phyloP scores from a whole-genome alignment of 1,140 invertebrate genomes.

The Drosophila lacertosa region DNA sequence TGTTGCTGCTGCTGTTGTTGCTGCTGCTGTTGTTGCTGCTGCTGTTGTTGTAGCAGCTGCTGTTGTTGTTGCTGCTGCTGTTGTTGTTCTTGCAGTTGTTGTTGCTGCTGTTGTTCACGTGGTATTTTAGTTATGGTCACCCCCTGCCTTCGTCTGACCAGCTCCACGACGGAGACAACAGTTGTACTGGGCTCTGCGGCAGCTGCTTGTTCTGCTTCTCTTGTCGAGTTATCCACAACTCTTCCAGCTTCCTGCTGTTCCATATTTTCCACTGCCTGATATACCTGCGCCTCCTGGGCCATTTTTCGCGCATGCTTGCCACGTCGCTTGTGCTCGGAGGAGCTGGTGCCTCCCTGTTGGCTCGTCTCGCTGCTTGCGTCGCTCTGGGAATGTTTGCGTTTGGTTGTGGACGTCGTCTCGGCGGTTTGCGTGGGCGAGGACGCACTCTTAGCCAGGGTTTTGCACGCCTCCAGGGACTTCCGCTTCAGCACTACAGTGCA shows the following conservation, averaged over 20 bases:
- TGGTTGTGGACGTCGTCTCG: not conserved
- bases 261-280: not conserved
- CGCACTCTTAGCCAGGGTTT: slow-evolving; percentile 28
- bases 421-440: not conserved
- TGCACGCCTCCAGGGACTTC: slow-evolving; percentile 58
- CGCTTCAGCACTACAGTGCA: slow-evolving; percentile 76
- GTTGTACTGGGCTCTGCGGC: not conserved
- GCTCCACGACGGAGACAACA: slow-evolving; percentile 66
- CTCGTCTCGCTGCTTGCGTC: slow-evolving; percentile 63
- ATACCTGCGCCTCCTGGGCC: not conserved
- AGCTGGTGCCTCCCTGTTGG: slow-evolving; percentile 9
- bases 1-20: not conserved
- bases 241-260: not conserved
- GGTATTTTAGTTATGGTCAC: slow-evolving; percentile 80
- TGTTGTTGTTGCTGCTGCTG: not conserved
- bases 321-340: slow-evolving; percentile 41
- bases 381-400: slow-evolving; percentile 66
- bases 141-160: slow-evolving; percentile 68
- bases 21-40: not conserved
- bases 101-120: slow-evolving; percentile 48
- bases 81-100: not conserved
- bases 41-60: not conserved
- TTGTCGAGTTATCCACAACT: not conserved
- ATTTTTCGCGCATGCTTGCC: slow-evolving; percentile 53
- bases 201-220: not conserved